These are phyloP conservation scores for Macrostomum lignano DNA, from an alignment of 1,140 invertebrate genomes.

Conservation along the genomic window DNA sequence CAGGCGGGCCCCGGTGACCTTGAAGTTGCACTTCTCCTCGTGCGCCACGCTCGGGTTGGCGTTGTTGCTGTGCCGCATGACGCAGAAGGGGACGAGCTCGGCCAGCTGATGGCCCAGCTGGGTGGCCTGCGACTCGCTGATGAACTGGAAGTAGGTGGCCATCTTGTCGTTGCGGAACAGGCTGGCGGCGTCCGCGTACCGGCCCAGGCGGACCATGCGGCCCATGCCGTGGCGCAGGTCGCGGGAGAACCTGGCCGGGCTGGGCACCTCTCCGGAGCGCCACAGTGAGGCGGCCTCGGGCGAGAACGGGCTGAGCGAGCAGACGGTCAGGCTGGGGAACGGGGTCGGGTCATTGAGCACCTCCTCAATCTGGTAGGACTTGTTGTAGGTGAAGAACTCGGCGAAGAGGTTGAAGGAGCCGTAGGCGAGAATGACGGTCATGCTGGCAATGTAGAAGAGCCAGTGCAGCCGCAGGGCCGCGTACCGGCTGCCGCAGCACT, in stretches of 20 bases:
- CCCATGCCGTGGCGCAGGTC: too few species aligned
- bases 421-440: background rate
- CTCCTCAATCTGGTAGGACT: background rate
- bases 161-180: too few species aligned
- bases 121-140: too few species aligned
- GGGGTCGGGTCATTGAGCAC: constrained; percentile 1
- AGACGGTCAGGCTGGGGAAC: constrained; percentile 4
- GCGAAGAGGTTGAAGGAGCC: background rate
- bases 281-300: background rate
- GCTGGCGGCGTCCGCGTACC: too few species aligned
- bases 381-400: constrained; percentile 2
- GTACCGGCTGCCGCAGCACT: background rate
- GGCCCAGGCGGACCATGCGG: too few species aligned
- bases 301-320: constrained; percentile 4
- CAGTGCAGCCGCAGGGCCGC: background rate
- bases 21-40: too few species aligned
- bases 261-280: background rate
- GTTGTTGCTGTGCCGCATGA: too few species aligned
- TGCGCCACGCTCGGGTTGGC: too few species aligned
- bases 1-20: too few species aligned
- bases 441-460: constrained; percentile 1
- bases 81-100: too few species aligned
- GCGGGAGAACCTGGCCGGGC: background rate
- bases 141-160: too few species aligned
- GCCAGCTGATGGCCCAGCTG: too few species aligned